Percentiles rank a stretch among this genome's conserved stretches.
Conservation (phyloP, 2,113 vertebrate genomes). For the Verasper variegatus region DNA sequence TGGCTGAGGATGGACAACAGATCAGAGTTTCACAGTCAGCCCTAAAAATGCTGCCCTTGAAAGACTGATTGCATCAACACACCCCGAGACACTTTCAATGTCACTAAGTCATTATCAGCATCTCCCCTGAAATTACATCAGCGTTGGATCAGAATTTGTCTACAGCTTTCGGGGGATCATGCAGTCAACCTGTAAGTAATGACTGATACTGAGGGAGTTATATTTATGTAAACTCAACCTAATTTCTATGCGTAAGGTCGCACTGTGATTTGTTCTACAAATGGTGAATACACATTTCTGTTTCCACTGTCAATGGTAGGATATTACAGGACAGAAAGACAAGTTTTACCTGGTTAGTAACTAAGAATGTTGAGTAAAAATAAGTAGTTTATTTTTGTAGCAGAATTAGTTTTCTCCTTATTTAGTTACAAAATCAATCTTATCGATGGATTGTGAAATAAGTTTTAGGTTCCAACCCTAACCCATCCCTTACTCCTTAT, state of each 20-base stretch:
- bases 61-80: not conserved
- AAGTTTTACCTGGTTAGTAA: not conserved
- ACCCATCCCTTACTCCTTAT: no score
- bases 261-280: no score
- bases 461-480: no score
- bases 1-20: not conserved
- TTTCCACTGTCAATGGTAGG: not conserved
- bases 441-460: no score
- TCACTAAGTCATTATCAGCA: constrained; percentile 25
- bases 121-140: constrained; percentile 24
- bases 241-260: no score
- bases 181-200: not conserved
- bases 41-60: constrained; percentile 13
- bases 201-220: not conserved
- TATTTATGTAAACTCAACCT: no score
- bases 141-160: constrained; percentile 22
- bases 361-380: not conserved
- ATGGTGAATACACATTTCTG: no score
- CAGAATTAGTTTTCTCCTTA: no score
- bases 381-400: no score
- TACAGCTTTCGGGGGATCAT: constrained; percentile 9
- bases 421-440: no score
- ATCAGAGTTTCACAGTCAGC: constrained; percentile 22
- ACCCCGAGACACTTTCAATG: not conserved
- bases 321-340: not conserved